Percentiles rank a stretch among this genome's conserved stretches.
Conservation (phyloP, 2,888 invertebrate genomes). For the Patella pellucida region DNA sequence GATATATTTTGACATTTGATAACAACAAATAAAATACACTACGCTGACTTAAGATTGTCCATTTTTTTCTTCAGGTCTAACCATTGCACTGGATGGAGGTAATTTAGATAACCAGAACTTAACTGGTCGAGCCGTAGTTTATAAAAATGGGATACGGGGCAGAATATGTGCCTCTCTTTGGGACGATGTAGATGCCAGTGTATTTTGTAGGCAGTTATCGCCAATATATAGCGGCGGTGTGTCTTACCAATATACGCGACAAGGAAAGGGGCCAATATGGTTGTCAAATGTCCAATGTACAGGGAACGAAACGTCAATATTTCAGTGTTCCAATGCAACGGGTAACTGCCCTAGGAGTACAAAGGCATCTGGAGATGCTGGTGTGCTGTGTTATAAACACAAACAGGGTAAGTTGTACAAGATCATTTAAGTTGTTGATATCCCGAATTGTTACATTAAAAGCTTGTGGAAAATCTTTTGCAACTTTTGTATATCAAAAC, state of each 20-base stretch:
- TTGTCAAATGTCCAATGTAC: conserved; percentile 23
- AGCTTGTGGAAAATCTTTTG: no score
- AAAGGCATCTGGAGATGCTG: conserved; percentile 11
- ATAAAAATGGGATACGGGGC: conserved; percentile 50
- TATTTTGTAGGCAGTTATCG: conserved; percentile 47
- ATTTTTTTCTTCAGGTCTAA: conserved; percentile 32
- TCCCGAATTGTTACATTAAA: no score
- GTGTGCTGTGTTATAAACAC: conserved; percentile 48
- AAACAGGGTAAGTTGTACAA: conserved; percentile 12
- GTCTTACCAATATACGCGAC: no score
- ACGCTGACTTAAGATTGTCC: no score
- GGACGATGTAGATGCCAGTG: conserved; percentile 49
- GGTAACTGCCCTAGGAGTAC: no score
- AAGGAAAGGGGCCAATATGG: conserved; percentile 5
- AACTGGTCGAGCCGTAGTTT: conserved; percentile 46
- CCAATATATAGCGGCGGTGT: no score
- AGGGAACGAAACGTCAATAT: conserved; percentile 19
- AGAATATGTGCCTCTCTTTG: conserved; percentile 50
- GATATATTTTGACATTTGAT: no score
- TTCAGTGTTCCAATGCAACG: conserved; percentile 40
- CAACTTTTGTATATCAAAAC: no score
- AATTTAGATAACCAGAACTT: conserved; percentile 26
- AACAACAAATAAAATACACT: no score
- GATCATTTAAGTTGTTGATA: no score
- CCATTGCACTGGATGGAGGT: conserved; percentile 33